A percentile compares a stretch with the other conserved stretches of the same genome.
Evolutionary conservation across 2,888 invertebrate species (phyloP).

Genomic region (Nasonovia ribisnigri): DNA sequence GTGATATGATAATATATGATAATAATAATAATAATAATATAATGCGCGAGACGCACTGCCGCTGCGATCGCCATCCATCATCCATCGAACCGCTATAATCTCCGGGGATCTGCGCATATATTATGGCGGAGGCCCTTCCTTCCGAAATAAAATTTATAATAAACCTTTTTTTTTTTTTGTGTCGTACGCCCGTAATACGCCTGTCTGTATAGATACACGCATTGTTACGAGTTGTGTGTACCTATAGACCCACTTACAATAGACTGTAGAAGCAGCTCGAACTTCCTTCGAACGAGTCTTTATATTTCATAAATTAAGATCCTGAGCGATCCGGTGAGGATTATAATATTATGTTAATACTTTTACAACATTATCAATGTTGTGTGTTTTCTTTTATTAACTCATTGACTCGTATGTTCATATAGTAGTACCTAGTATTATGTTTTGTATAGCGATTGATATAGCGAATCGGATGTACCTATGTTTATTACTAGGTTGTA

Average conservation of each 20-base stretch:
- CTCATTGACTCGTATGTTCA: background rate
- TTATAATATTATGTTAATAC: background rate
- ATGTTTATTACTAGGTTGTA: background rate
- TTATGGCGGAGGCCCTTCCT: background rate
- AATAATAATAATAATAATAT: background rate
- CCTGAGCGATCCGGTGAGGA: background rate
- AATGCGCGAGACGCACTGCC: conserved; percentile 23
- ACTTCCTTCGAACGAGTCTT: background rate
- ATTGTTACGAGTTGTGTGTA: background rate
- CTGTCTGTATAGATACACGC: background rate
- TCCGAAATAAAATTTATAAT: conserved; percentile 8
- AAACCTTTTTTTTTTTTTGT: background rate
- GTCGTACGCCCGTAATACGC: background rate
- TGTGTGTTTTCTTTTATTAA: background rate
- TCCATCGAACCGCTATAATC: conserved; percentile 27
- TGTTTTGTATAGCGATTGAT: background rate
- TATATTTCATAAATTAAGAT: background rate
- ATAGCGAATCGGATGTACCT: background rate
- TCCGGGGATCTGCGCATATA: conserved; percentile 20
- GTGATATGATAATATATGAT: conserved; percentile 7
- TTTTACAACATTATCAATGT: background rate
- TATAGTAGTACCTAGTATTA: background rate
- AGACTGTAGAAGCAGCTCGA: background rate
- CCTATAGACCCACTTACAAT: background rate
- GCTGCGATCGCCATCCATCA: conserved; percentile 44